Percentiles rank a stretch among this genome's conserved stretches.
phyloP scores from a whole-genome alignment of 2,113 vertebrate species.

The Scomber scombrus region DNA sequence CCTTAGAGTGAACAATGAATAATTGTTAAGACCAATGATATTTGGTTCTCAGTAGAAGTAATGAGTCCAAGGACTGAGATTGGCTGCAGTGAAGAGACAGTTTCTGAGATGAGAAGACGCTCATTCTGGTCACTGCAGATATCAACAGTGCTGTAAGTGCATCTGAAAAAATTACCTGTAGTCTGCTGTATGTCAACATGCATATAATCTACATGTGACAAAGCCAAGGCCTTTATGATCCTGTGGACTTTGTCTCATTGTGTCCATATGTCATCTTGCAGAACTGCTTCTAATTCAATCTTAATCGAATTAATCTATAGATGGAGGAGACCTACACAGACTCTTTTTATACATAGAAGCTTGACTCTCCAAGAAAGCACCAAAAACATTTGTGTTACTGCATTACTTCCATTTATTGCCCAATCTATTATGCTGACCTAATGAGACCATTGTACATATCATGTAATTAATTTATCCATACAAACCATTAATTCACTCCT shows the following conservation, averaged over 20 bases:
- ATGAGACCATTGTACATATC: no score
- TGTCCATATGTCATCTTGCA: background rate
- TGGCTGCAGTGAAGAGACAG: background rate
- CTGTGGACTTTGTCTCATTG: background rate
- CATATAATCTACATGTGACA: background rate
- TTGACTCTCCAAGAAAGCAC: no score
- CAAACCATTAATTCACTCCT: background rate
- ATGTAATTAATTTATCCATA: background rate
- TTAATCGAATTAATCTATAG: background rate
- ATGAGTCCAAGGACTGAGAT: background rate
- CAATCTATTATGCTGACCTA: no score
- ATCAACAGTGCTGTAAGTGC: background rate
- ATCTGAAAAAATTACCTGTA: background rate
- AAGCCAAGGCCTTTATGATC: background rate
- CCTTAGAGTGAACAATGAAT: conserved; percentile 12
- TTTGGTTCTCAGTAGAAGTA: background rate
- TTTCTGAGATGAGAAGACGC: background rate
- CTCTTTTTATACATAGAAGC: no score
- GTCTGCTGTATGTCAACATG: conserved; percentile 2
- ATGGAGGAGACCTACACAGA: background rate
- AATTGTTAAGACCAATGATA: background rate
- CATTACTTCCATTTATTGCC: background rate
- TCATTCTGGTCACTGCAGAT: background rate
- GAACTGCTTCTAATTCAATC: conserved; percentile 4
- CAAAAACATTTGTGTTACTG: background rate